These are phyloP conservation scores for Diceros bicornis DNA, from an alignment of 2,797 vertebrate species.

Conservation along the genomic window DNA sequence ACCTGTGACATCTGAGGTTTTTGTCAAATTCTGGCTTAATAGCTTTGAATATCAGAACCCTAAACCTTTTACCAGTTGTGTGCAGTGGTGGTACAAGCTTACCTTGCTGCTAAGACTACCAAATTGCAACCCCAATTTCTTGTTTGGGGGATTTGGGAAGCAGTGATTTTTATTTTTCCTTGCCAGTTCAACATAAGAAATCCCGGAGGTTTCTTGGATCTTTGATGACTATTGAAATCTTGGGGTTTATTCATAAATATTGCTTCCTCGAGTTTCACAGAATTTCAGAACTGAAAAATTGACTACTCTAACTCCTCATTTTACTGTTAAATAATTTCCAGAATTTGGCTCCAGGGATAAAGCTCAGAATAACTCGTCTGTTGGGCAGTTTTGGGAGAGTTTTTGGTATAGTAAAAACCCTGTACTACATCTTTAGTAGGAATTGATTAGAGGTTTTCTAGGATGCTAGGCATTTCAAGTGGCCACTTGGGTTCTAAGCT, in stretches of 20 bases:
- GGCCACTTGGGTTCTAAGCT: constrained; percentile 11
- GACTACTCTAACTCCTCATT: not conserved
- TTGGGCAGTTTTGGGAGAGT: constrained; percentile 47
- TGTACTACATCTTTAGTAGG: not conserved
- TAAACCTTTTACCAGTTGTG: not conserved
- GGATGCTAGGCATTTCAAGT: not conserved
- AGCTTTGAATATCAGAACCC: not conserved
- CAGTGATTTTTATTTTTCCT: constrained; percentile 39
- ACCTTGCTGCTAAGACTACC: not conserved
- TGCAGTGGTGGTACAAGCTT: not conserved
- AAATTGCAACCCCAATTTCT: constrained; percentile 8
- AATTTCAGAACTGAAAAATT: constrained; percentile 61
- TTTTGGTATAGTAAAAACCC: constrained; percentile 52
- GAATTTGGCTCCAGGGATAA: constrained; percentile 47
- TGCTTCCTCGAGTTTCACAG: constrained; percentile 4
- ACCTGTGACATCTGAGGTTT: constrained; percentile 24
- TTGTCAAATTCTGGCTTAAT: constrained; percentile 52
- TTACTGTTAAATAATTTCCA: constrained; percentile 62
- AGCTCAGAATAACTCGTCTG: constrained; percentile 37
- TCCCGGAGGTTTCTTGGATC: constrained; percentile 17
- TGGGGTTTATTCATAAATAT: constrained; percentile 59
- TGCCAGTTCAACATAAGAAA: not conserved
- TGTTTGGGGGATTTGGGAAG: not conserved
- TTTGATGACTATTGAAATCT: constrained; percentile 60
- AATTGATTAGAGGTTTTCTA: constrained; percentile 27